Base-by-base conservation (phyloP, 2,797 vertebrate genomes). In the Spea hammondii region DNA sequence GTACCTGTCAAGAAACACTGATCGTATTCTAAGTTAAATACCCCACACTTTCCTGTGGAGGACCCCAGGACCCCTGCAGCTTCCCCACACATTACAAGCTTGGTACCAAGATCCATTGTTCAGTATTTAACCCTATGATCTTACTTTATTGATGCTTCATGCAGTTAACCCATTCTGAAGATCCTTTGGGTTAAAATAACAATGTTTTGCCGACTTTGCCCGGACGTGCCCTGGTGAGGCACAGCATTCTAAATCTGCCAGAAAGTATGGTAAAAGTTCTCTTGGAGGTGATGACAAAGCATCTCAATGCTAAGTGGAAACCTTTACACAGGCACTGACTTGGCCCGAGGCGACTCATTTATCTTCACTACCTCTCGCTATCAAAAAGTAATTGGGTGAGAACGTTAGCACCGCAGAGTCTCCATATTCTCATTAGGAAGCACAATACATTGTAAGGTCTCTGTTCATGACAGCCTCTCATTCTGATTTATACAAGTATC, bases 331-430 rank as follows among this genome's bases (percentile, higher is more conserved):
- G 71, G 65, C 77, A 73, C 51, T 65, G 78, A 54, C 78, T 79
- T 53, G 57, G 54, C 78, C 77, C 12, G 65, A 74, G 78, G 78
- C 72, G 6, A 74, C 65, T n/a, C 45, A 69, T 74, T 74, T 74
- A 70, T 79, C 72, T 74, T 79, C 71, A 67, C 71, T 70, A 70
- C 66, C 57, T 79, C 71, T 53, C 49, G 49, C 78, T 46, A 74
- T 79, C 65, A 48, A 69, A 74, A 74, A 79, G 65, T 79, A 74
- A 79, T 79, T 74, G 78, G 65, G 71, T 14, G 66, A 66, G 65
- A 70, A 72, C 77, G 66, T 67, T 68, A 73, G 47, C 77, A 73
- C 59, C 50, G 70, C 77, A 51, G 62, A 78, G 77, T 74, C 71
- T 73, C 8, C 54, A 51, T 74, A 53, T 69, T 68, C 70, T 72